Percentiles rank a stretch among this genome's conserved stretches.
Evolutionary conservation across 2,797 vertebrate species (phyloP).

Genomic region (Trichosurus vulpecula): DNA sequence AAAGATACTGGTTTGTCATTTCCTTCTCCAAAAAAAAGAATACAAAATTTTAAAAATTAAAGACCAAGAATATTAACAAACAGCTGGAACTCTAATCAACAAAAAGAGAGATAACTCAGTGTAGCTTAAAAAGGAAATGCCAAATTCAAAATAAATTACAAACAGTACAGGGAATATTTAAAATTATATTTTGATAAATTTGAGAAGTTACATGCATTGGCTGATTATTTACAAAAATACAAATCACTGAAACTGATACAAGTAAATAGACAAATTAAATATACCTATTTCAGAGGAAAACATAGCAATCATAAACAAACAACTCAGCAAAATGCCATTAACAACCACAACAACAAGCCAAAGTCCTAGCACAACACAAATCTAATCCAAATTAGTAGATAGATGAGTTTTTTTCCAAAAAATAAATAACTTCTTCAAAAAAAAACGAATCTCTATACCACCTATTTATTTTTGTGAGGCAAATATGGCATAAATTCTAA

Average conservation of each 20-base stretch:
- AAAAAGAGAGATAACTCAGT: background rate
- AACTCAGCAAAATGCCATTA: background rate
- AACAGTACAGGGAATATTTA: background rate
- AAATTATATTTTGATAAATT: background rate
- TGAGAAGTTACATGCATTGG: background rate
- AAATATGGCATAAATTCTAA: background rate
- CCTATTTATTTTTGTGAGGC: background rate
- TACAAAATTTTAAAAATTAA: background rate
- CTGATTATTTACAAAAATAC: background rate
- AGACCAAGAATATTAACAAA: background rate
- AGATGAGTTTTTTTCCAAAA: background rate
- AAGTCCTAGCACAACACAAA: background rate
- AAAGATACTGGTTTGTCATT: background rate
- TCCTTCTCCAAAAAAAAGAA: background rate
- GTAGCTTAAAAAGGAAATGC: background rate
- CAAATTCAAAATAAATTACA: background rate
- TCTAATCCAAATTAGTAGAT: background rate
- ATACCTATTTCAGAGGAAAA: background rate
- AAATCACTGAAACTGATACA: background rate
- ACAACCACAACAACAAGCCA: background rate
- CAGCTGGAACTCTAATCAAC: background rate
- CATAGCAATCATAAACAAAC: background rate
- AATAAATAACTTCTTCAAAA: background rate
- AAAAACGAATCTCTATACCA: background rate
- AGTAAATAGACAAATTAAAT: background rate